Percentiles rank a stretch among this genome's conserved stretches.
These are phyloP conservation scores for Metallyticus violacea DNA, from an alignment of 2,888 invertebrate genomes.

Conservation along the genomic window DNA sequence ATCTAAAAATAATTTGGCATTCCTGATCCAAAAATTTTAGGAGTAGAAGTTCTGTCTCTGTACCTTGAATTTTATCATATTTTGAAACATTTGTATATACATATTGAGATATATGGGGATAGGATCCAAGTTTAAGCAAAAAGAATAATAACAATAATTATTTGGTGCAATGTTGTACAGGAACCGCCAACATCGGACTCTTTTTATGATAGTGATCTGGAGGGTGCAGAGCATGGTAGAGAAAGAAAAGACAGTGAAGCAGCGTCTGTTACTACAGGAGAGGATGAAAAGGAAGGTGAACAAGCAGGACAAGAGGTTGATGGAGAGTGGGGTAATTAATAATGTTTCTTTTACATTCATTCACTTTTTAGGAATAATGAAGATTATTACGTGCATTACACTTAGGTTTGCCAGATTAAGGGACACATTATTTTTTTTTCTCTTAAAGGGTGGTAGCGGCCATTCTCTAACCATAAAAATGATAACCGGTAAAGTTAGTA, in stretches of 20 bases:
- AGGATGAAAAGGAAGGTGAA: constrained; percentile 50
- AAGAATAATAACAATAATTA: too few relatives aligned
- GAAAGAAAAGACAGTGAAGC: constrained; percentile 41
- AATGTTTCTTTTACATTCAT: background rate
- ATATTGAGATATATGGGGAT: too few relatives aligned
- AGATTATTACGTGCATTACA: too few relatives aligned
- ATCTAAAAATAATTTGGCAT: background rate
- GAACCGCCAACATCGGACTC: constrained; percentile 86
- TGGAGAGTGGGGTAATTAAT: constrained; percentile 58
- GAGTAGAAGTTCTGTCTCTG: background rate
- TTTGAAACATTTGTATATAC: too few relatives aligned
- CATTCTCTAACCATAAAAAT: too few relatives aligned
- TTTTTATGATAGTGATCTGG: constrained; percentile 80
- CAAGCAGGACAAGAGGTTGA: constrained; percentile 67
- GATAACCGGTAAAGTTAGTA: too few relatives aligned
- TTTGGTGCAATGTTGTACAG: too few relatives aligned
- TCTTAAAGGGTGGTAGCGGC: too few relatives aligned
- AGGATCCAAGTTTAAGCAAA: too few relatives aligned
- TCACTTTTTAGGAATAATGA: too few relatives aligned
- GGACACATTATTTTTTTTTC: too few relatives aligned
- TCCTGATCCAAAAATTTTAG: background rate
- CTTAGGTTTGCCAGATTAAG: too few relatives aligned
- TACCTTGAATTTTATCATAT: background rate
- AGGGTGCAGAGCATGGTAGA: constrained; percentile 45
- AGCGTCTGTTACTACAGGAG: constrained; percentile 45